A percentile compares a stretch with the other conserved stretches of the same genome.
Conservation (phyloP, 23 tunicate genomes). For the Trididemnum clinides region DNA sequence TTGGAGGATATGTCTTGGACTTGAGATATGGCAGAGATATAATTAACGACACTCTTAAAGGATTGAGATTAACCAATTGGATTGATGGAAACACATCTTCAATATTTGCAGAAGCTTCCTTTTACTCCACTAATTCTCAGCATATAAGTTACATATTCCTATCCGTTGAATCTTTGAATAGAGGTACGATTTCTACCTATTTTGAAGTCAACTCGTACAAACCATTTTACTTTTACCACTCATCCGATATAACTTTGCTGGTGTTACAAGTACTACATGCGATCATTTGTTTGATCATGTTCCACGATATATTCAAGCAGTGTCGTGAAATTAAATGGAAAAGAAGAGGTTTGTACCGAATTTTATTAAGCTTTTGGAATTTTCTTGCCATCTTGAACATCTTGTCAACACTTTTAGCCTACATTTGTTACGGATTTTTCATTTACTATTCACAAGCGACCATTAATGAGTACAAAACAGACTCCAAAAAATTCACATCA, state of each 20-base stretch:
- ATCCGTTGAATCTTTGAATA: constrained; percentile 46
- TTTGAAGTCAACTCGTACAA: constrained; percentile 33
- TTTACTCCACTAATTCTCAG: constrained; percentile 16
- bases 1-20: constrained; percentile 72
- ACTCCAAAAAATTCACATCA: constrained; percentile 41
- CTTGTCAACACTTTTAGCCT: constrained; percentile 31
- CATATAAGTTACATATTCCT: constrained; percentile 36
- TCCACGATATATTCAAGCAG: constrained; percentile 40
- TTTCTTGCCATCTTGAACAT: constrained; percentile 5
- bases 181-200: constrained; percentile 44
- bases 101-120: constrained; percentile 48
- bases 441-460: not conserved
- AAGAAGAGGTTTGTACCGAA: not conserved
- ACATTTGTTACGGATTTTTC: constrained; percentile 28
- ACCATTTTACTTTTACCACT: constrained; percentile 50
- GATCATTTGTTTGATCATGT: not conserved
- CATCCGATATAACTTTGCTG: constrained; percentile 26
- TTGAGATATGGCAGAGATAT: constrained; percentile 47
- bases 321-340: constrained; percentile 53
- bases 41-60: constrained; percentile 3
- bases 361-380: constrained; percentile 54
- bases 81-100: constrained; percentile 55
- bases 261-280: constrained; percentile 47
- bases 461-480: constrained; percentile 15
- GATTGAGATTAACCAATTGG: constrained; percentile 59